Evolutionary conservation across 2,113 vertebrate species (phyloP), one percentile per base, ranked within the genome.

Genomic region (Cryptotis parvus): DNA sequence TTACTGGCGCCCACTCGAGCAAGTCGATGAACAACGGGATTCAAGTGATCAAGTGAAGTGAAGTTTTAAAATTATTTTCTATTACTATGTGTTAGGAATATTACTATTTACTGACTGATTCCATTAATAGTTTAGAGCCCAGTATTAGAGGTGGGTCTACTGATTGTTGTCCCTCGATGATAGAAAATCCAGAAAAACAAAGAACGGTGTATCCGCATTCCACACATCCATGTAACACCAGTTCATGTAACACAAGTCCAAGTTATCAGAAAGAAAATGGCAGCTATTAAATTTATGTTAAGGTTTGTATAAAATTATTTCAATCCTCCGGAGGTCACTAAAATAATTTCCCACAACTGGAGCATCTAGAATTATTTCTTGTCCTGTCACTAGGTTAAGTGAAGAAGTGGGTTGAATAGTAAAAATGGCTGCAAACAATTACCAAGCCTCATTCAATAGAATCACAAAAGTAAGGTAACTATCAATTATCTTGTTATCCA

Each of bases 401-500:
- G 73, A 92, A 95, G 89, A 95, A 84, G 91, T 86, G 90, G 83
- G 82, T 94, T 88, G 96, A 97, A 89, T 65, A 89, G 81, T 89
- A 84, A 39, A 58, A 94, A 96, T 92, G 78, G 70, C 26, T 81
- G 9, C 52, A 95, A 89, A 89, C 89, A 52, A 90, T n/a, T n/a
- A 90, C 95, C 91, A 95, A 90, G 72, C 73, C 86, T 96, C 18
- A 84, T 76, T 96, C 93, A 96, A 95, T 87, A 91, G 90, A 90
- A 95, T 94, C 93, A 93, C 93, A 95, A 95, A n/a, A 96, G 88
- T 92, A 94, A 92, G 94, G 81, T 55, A 93, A 84, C 85, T 92
- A 95, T 95, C 92, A 95, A 92, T 4, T 84, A 96, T 91, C 9
- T 26, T 12, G 22, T 37, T 35, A 27, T 9, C 95, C 61, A 91